Evolutionary conservation across 2,888 invertebrate species (phyloP).

Genomic region (Pocota personata): DNA sequence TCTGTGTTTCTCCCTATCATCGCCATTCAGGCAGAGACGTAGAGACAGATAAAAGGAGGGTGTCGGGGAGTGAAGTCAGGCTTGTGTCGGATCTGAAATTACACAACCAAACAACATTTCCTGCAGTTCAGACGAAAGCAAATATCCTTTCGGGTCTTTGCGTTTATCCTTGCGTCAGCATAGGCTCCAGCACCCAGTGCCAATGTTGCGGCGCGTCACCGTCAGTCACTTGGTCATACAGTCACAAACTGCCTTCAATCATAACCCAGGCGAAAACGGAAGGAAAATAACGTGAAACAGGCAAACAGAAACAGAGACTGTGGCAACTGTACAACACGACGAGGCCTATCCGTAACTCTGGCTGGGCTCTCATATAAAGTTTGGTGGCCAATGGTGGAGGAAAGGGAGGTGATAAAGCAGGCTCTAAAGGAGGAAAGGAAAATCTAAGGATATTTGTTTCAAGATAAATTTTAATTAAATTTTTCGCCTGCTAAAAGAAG

Average conservation of each 20-base stretch:
- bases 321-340: background rate
- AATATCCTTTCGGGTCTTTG: background rate
- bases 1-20: conserved; percentile 5
- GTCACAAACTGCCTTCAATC: conserved; percentile 18
- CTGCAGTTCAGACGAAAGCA: conserved; percentile 27
- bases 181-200: background rate
- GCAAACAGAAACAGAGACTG: conserved; percentile 17
- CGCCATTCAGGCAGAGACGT: background rate
- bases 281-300: conserved; percentile 3
- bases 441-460: conserved; percentile 51
- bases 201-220: background rate
- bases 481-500: conserved; percentile 22
- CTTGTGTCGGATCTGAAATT: conserved; percentile 16
- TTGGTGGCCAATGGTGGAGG: background rate
- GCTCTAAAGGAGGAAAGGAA: background rate
- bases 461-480: conserved; percentile 68
- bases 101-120: conserved; percentile 37
- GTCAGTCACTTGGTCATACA: background rate
- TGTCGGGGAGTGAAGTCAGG: background rate
- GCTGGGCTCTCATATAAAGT: background rate
- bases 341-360: background rate
- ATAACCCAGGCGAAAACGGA: conserved; percentile 15
- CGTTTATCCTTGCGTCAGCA: conserved; percentile 18
- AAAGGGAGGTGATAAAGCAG: background rate
- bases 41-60: background rate